Percentiles rank a stretch among this genome's conserved stretches.
Evolutionary conservation across 2,888 invertebrate genomes (phyloP).

Genomic region (Oegoconia quadripuncta): DNA sequence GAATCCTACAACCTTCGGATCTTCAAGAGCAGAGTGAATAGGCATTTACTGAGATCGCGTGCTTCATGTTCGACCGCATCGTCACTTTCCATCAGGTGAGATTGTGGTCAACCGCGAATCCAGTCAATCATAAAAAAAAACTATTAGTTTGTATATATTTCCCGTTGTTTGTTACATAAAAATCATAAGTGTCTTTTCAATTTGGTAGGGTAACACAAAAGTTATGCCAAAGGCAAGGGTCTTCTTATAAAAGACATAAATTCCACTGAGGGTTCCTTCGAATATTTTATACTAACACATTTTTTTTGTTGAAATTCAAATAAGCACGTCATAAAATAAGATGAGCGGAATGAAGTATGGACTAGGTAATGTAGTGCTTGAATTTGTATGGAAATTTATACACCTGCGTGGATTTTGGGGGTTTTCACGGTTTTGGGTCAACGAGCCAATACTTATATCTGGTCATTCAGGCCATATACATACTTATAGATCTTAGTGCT

Average conservation of each 20-base stretch:
- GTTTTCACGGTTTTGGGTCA: background rate
- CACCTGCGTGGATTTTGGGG: constrained; percentile 1
- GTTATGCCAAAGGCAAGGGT: constrained; percentile 4
- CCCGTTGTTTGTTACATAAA: too few species aligned
- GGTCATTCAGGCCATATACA: too few species aligned
- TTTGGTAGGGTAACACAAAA: constrained; percentile 1
- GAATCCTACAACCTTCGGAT: too few species aligned
- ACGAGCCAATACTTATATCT: background rate
- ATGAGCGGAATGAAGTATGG: constrained; percentile 17
- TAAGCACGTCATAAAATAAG: constrained; percentile 26
- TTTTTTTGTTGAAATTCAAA: constrained; percentile 31
- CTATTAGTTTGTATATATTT: too few species aligned
- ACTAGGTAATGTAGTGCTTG: constrained; percentile 6
- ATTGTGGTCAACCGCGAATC: too few species aligned
- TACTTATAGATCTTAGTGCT: too few species aligned
- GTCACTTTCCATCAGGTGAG: too few species aligned
- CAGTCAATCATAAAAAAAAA: too few species aligned
- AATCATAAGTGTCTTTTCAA: background rate
- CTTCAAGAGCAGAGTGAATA: too few species aligned
- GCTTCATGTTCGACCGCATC: too few species aligned
- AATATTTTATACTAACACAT: constrained; percentile 20
- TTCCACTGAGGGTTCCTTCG: constrained; percentile 11
- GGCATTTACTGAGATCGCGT: too few species aligned
- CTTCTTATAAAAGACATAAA: constrained; percentile 11
- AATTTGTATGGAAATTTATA: constrained; percentile 9